Evolutionary conservation across 2,113 vertebrate species (phyloP), one percentile per base, ranked within the genome.

Genomic region (Sturnus vulgaris): DNA sequence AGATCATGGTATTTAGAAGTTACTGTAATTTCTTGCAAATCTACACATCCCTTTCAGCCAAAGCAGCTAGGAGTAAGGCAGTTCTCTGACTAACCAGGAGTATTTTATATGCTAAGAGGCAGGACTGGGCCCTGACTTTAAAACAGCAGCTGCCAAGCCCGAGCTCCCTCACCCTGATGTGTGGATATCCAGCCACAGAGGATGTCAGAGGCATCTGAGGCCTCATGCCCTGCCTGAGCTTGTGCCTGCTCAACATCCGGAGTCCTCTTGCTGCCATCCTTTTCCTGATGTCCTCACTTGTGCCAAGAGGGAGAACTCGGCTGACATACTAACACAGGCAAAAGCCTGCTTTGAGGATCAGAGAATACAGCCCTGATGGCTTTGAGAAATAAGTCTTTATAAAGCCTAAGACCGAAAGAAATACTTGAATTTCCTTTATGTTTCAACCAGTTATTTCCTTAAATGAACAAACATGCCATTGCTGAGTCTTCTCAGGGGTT

Each of bases 351-450:
- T 23, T 30, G 35, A 82, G 82, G 55, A 91, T 63, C 70, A 73
- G 59, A 77, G 73, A 77, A 66, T 12, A 53, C 27, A 49, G 68
- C 63, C 80, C 64, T 1, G 1, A 66, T 63, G 76, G 82, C 72
- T 81, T 47, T 52, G 47, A 90, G 90, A 91, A 96, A 63, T 64
- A 73, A 70, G 23, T 39, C 85, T 86, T 83, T 86, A 52, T 94
- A 77, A 88, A 86, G 77, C 21, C 12, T 44, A 56, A 90, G 35
- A 90, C 84, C 63, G 73, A n/a, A 89, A 93, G 15, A 95, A 92
- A 88, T 66, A 47, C 59, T 83, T 1, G 1, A 66, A 91, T 88
- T 96, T 96, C 85, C 87, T 94, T 93, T 93, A 90, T 66, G 18
- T 94, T 95, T 95, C 55, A 82, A 40, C 21, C 35, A 59, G 59